Evolutionary conservation across 2,113 vertebrate genomes (phyloP).

Genomic region (Actenoides hombroni): DNA sequence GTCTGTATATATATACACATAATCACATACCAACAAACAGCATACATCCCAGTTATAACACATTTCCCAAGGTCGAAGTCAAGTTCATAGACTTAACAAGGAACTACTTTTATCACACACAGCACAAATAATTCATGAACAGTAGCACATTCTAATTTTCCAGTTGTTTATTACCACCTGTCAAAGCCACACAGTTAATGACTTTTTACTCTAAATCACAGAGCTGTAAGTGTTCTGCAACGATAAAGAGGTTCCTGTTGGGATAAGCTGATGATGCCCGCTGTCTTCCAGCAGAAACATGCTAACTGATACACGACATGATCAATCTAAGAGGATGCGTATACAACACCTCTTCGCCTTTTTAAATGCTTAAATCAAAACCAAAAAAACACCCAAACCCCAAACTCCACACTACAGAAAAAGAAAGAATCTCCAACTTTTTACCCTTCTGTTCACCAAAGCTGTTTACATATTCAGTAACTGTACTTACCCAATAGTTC

Average conservation of each 20-base stretch:
- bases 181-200: neutral
- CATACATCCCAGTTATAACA: neutral
- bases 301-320: neutral
- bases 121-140: neutral
- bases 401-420: neutral
- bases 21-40: neutral
- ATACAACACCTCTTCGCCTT: neutral
- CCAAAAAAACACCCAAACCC: neutral
- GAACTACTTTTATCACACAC: neutral
- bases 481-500: constrained; percentile 93
- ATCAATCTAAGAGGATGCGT: neutral
- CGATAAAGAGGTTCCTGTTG: neutral
- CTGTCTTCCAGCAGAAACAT: neutral
- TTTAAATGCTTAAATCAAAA: neutral
- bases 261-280: neutral
- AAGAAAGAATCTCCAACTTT: neutral
- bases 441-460: neutral
- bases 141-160: neutral
- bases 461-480: neutral
- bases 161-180: neutral
- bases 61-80: neutral
- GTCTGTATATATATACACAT: neutral
- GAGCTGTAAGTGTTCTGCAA: neutral
- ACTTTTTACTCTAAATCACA: neutral
- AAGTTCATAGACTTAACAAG: neutral